Evolutionary conservation across 1,140 invertebrate species (phyloP).

Genomic region (Forficula auricularia): DNA sequence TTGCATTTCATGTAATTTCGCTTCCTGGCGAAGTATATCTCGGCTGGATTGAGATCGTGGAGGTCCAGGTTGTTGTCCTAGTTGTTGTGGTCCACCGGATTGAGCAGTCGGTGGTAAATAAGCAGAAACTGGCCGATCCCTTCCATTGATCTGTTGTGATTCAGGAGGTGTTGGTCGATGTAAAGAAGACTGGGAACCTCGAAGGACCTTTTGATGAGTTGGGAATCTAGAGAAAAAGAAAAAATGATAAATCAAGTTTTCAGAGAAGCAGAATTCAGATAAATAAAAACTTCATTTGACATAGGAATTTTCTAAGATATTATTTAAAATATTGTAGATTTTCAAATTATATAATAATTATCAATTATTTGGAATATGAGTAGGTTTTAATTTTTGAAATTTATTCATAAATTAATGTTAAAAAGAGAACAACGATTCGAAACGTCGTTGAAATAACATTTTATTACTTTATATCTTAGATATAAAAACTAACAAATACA

Average conservation of each 20-base stretch:
- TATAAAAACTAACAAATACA: no score
- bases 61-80: conserved; percentile 11
- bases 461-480: no score
- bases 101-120: conserved; percentile 27
- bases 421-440: no score
- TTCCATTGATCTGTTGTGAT: conserved; percentile 17
- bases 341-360: no score
- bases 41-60: conserved; percentile 32
- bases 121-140: conserved; percentile 37
- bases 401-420: no score
- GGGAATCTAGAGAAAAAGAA: conserved; percentile 13
- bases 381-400: no score
- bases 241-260: conserved; percentile 15
- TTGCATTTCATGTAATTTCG: conserved; percentile 65
- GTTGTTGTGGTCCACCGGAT: conserved; percentile 8
- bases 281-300: no score
- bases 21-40: conserved; percentile 47
- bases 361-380: no score
- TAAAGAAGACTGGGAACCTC: conserved; percentile 32
- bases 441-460: no score
- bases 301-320: no score
- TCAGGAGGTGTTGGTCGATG: conserved; percentile 22
- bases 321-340: no score
- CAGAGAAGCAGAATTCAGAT: conserved; percentile 7
- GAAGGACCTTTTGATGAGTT: conserved; percentile 22